A percentile compares a stretch with the other conserved stretches of the same genome.
These are phyloP conservation scores for Lasioglossum albipes DNA, from an alignment of 1,140 invertebrate species.

Conservation along the genomic window DNA sequence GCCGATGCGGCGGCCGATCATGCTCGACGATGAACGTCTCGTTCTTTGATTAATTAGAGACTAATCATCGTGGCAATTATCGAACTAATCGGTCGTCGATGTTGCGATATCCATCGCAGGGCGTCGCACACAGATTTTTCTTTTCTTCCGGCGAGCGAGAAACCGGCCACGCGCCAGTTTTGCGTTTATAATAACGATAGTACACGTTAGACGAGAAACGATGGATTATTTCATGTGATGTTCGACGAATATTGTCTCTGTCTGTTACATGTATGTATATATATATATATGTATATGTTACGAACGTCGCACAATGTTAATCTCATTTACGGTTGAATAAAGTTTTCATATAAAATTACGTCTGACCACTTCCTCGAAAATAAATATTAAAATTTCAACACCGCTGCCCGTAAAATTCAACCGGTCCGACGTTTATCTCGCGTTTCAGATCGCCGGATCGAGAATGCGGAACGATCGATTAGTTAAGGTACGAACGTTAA, in stretches of 20 bases:
- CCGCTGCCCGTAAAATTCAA: no score
- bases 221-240: constrained; percentile 41
- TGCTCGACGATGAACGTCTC: background rate
- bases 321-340: constrained; percentile 49
- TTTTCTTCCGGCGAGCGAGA: no score
- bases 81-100: constrained; percentile 13
- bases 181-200: background rate
- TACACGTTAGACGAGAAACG: constrained; percentile 13
- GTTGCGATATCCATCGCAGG: no score
- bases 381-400: no score
- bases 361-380: no score
- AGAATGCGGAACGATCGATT: no score
- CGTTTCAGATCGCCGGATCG: no score
- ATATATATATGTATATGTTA: constrained; percentile 36
- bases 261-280: constrained; percentile 40
- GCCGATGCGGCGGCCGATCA: background rate
- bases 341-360: constrained; percentile 46
- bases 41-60: background rate
- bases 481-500: no score
- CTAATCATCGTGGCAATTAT: background rate
- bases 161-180: no score
- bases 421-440: no score
- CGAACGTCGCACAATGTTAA: constrained; percentile 47
- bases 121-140: no score
- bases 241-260: constrained; percentile 41